Base-by-base conservation (phyloP, 2,888 invertebrate genomes). In the Phorcus lineatus region DNA sequence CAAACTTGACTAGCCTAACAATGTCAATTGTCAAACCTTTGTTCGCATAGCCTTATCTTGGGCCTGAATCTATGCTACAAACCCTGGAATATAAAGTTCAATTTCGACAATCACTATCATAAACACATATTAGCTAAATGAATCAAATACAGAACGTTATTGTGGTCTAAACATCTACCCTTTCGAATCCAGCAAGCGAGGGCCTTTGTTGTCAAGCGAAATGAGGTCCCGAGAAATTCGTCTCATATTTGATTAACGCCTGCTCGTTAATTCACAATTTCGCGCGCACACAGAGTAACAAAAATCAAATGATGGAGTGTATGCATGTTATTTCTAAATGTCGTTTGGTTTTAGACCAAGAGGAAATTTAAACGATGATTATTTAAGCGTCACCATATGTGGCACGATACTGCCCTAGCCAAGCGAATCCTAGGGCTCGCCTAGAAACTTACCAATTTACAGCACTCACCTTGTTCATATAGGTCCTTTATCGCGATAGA, bases 141-240 rank as follows among this genome's bases (percentile, higher is more conserved):
- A 57, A 24, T 28, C 1, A 57, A 57, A 19, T 11, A 17, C 3
- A 24, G n/a, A n/a, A 57, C 57, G 22, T 16, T 16, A 57, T 24
- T 24, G 57, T 6, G 9, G 1, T 13, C 9, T n/a, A 24, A 24
- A 24, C 22, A 7, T 57, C 57, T 28, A 57, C 17, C 9, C 22
- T 24, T 6, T 24, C 22, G n/a, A 28, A 57, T 11, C 19, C 19
- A 57, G 7, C 19, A 57, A 19, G 31, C 67, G 17, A 67, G 22
- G 47, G 74, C 52, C 74, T 74, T 74, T 74, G 74, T 74, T 74
- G 74, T 74, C 74, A 74, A 74, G 74, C 52, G 47, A 74, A 74
- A 52, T 28, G 13, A 47, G 47, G 47, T 47, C 47, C 47, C 47
- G 47, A 47, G 47, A 47, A 9, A 9, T 47, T 47, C 11, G 47